Conservation (phyloP, 2,888 invertebrate genomes). For the Hypena proboscidalis region DNA sequence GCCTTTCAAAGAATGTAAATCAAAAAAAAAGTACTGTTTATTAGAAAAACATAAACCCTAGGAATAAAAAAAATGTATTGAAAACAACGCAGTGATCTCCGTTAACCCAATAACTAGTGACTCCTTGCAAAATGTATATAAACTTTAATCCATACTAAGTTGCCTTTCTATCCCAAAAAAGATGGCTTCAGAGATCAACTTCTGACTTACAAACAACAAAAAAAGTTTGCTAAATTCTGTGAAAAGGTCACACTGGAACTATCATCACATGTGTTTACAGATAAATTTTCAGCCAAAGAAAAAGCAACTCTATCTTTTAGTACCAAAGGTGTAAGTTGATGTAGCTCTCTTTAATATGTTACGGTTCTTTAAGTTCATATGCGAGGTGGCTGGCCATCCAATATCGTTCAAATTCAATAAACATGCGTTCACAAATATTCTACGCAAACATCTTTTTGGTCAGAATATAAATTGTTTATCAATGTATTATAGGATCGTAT, state of each 20-base stretch:
- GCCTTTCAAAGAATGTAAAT: too few relatives aligned
- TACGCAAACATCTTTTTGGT: constrained; percentile 23
- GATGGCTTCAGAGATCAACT: constrained; percentile 42
- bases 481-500: constrained; percentile 27
- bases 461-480: constrained; percentile 36
- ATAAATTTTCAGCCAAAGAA: constrained; percentile 6
- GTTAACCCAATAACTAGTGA: not conserved
- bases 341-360: constrained; percentile 4
- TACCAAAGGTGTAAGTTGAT: constrained; percentile 1
- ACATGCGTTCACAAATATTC: constrained; percentile 41
- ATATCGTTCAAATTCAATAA: constrained; percentile 51
- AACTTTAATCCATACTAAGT: constrained; percentile 36
- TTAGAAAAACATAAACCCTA: constrained; percentile 1
- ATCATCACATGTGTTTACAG: constrained; percentile 18
- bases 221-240: constrained; percentile 45
- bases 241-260: constrained; percentile 34
- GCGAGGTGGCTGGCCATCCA: constrained; percentile 27
- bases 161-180: constrained; percentile 44
- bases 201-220: constrained; percentile 34
- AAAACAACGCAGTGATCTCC: constrained; percentile 3
- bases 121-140: constrained; percentile 18
- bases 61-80: too few relatives aligned
- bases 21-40: too few relatives aligned
- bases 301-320: not conserved
- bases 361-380: constrained; percentile 11